Evolutionary conservation across 1,140 invertebrate genomes (phyloP), one percentile per base, ranked within the genome.

Genomic region (Eriocheir sinensis): DNA sequence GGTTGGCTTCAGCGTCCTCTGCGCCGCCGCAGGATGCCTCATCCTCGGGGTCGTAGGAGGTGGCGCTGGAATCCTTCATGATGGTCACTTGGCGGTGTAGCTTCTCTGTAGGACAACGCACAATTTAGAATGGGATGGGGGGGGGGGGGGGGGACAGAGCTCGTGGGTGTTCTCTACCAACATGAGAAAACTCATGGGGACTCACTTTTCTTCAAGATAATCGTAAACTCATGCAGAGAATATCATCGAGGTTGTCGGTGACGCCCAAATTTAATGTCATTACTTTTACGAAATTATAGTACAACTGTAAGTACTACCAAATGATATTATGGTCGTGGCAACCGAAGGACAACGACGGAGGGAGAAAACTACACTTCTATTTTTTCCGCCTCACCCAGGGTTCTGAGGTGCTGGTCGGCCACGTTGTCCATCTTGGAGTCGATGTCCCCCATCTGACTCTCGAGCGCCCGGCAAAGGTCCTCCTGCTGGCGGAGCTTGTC

Each of bases 401-500:
- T 96, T 95, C 96, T 96, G 85, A 96, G 95, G 91, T 97, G 96
- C 40, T 96, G 96, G 90, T 96, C 96, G 38, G 96, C 96, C 85
- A 96, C 96, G 80, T 96, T 95, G 86, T 96, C 96, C 38, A 97
- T 96, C 94, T 96, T 96, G 9, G 95, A 96, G 89, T 96, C 96
- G 15, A 97, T 96, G 95, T 96, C 96, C 93, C 97, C 96, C 93
- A 97, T 96, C 91, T 97, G 96, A 34, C 95, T 96, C 90, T 97
- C 96, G 4, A 97, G 92, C 44, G 96, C 95, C 40, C 96, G 96
- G 95, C 97, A 97, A 38, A 97, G 96, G 86, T 97, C 96, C 96
- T 97, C 97, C 96, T 97, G 97, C 53, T 96, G 96, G 91, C 96
- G 96, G 41, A 97, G 94, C 93, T 97, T 96, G 80, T 97, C 97